Evolutionary conservation across 1,140 invertebrate genomes (phyloP), one percentile per base, ranked within the genome.

Genomic region (Myzus persicae): DNA sequence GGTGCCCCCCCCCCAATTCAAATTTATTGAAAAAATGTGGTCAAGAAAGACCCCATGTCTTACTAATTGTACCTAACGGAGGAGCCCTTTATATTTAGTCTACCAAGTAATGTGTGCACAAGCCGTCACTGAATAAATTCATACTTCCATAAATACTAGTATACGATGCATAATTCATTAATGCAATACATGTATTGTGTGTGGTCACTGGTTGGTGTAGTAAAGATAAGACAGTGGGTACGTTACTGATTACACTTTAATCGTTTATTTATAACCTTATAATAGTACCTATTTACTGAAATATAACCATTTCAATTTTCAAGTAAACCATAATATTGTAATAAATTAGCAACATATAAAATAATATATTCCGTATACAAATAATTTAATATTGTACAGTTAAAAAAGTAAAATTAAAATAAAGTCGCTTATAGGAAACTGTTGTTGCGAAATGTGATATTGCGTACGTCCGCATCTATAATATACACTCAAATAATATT

Each of bases 251-350:
- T 76, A 76, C 1, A 76, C 36, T 76, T 76, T 76, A 76, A 76
- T 76, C 59, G 59, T 76, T 76, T n/a, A 76, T 76, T 76, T n/a
- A 76, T 76, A 76, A 76, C 31, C n/a, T 76, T 76, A n/a, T n/a
- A 36, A 76, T 76, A n/a, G n/a, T n/a, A n/a, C n/a, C n/a, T n/a
- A n/a, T 76, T 76, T 76, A 76, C n/a, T 76, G 31, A n/a, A 76
- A n/a, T 20, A 76, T 18, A 18, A 76, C 5, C 3, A n/a, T 76
- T 76, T n/a, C 59, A n/a, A 76, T 18, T 76, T 76, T n/a, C 59
- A n/a, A 76, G 59, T 76, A n/a, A 76, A 76, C n/a, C 31, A 76
- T 24, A 76, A n/a, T n/a, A n/a, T 67, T 67, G 11, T 67, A 67
- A 67, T 76, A 76, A 76, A 76, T 76, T 76, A 76, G 31, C n/a